A percentile compares a stretch with the other conserved stretches of the same genome.
Evolutionary conservation across 2,797 vertebrate species (phyloP).

Genomic region (Myripristis jacobus): DNA sequence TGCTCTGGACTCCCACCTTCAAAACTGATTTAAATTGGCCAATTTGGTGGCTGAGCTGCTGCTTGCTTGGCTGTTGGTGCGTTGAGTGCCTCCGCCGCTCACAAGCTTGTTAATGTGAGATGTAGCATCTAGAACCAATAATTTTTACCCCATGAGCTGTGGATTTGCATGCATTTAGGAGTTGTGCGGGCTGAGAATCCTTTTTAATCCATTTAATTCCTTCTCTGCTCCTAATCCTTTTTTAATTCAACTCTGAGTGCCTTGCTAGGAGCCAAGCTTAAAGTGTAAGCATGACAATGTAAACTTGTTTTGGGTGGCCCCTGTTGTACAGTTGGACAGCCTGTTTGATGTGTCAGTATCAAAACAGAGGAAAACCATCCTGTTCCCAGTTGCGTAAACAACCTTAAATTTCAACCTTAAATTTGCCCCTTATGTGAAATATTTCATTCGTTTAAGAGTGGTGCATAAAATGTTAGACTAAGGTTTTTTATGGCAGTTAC

Average conservation of each 20-base stretch:
- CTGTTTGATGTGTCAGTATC: slow-evolving; percentile 38
- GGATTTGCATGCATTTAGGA: slow-evolving; percentile 53
- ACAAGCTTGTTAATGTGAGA: slow-evolving; percentile 54
- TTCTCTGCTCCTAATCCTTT: slow-evolving; percentile 67
- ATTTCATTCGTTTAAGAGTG: no score
- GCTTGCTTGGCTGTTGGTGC: slow-evolving; percentile 41
- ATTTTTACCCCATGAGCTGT: slow-evolving; percentile 54
- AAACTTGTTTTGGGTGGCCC: slow-evolving; percentile 24
- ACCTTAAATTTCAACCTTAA: no score
- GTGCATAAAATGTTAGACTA: no score
- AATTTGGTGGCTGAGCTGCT: slow-evolving; percentile 42
- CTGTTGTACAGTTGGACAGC: neutral
- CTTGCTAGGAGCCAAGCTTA: slow-evolving; percentile 53
- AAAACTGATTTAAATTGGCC: slow-evolving; percentile 52
- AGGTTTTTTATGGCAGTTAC: no score
- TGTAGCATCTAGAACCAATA: slow-evolving; percentile 58
- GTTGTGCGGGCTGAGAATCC: slow-evolving; percentile 46
- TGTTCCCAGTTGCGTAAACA: no score
- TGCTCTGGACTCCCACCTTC: slow-evolving; percentile 24
- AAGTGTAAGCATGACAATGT: slow-evolving; percentile 47
- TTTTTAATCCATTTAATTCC: slow-evolving; percentile 70
- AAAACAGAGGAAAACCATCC: slow-evolving; percentile 25
- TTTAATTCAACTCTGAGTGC: slow-evolving; percentile 68
- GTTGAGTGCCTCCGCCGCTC: slow-evolving; percentile 33
- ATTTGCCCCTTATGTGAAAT: no score